Evolutionary conservation across 1,140 invertebrate genomes (phyloP).

Genomic region (Lordiphosa clarofinis): DNA sequence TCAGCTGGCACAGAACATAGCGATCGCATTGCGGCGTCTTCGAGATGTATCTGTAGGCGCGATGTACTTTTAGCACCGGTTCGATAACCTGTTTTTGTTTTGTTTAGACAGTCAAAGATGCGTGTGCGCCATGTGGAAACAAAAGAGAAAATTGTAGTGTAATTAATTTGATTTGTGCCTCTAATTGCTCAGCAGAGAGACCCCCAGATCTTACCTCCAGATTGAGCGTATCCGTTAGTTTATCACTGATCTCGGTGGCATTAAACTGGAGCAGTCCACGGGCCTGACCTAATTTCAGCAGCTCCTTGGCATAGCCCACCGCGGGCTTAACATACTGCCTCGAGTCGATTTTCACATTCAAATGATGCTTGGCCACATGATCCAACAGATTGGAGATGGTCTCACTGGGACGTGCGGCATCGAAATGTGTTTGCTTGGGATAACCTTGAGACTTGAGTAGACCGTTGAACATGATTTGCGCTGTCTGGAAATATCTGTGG

Average conservation of each 20-base stretch:
- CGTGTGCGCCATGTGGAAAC: slow-evolving; percentile 25
- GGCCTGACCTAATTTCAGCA: slow-evolving; percentile 84
- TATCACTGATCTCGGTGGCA: slow-evolving; percentile 86
- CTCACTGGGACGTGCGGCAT: slow-evolving; percentile 84
- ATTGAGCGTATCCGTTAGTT: slow-evolving; percentile 88
- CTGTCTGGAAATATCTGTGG: slow-evolving; percentile 84
- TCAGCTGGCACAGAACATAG: slow-evolving; percentile 88
- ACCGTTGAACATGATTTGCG: slow-evolving; percentile 86
- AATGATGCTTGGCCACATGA: slow-evolving; percentile 84
- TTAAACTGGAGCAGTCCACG: slow-evolving; percentile 83
- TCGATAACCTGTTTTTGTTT: slow-evolving; percentile 82
- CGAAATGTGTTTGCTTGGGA: slow-evolving; percentile 86
- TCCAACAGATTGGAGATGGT: slow-evolving; percentile 85
- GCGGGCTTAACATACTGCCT: slow-evolving; percentile 87
- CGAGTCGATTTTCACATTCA: slow-evolving; percentile 87
- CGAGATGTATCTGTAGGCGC: slow-evolving; percentile 87
- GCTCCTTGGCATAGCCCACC: slow-evolving; percentile 85
- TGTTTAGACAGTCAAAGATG: slow-evolving; percentile 25
- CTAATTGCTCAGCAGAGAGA: slow-evolving; percentile 32
- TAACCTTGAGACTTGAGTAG: slow-evolving; percentile 88
- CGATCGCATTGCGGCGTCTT: slow-evolving; percentile 86
- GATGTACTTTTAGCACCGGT: slow-evolving; percentile 86
- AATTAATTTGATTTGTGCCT: slow-evolving; percentile 68
- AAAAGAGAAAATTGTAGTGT: slow-evolving; percentile 56
- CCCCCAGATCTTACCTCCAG: slow-evolving; percentile 81